Base-by-base conservation (phyloP, 2,797 vertebrate species). In the Pseudomugil tenellus region DNA sequence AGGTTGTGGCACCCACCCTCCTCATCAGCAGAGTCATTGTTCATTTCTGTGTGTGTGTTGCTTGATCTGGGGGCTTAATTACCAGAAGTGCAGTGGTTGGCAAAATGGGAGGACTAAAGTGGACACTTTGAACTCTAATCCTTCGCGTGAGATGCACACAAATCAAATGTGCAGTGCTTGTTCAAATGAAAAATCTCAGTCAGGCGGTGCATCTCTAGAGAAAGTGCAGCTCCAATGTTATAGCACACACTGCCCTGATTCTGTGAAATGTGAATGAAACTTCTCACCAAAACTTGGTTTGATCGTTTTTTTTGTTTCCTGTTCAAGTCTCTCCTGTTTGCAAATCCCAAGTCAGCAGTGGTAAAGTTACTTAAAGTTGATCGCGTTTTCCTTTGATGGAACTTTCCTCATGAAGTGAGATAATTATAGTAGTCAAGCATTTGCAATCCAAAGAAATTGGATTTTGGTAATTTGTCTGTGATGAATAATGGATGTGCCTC, bases 41-140 rank as follows among this genome's bases (percentile, higher is more conserved):
- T 91, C 76, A 80, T 84, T 87, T 89, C 73, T 90, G 78, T 86
- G 74, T 80, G 59, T 86, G 89, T 58, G 77, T 83, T 70, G 70
- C 84, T 85, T 87, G 85, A 91, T 89, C 89, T 80, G 72, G 75
- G 65, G 85, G 88, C 88, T 92, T 93, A 92, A 92, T 92, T 92
- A 90, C 84, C 80, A 86, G 84, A 90, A 91, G 87, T 92, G 84
- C 89, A 86, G 83, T 63, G 79, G 86, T 90, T 87, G 88, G 89
- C 76, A 91, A 90, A 88, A 85, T 87, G 71, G 76, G 84, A 90
- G 77, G 90, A 84, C 80, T 93, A 88, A 91, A 92, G 84, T 87
- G 89, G 89, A 90, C 89, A 90, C 91, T 92, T 92, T 92, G 91
- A 91, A 90, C 87, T 89, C 60, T 90, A 92, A 91, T 92, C 91